A percentile compares a stretch with the other conserved stretches of the same genome.
Conservation (phyloP, 2,888 invertebrate genomes). For the Gastrophysa polygoni region DNA sequence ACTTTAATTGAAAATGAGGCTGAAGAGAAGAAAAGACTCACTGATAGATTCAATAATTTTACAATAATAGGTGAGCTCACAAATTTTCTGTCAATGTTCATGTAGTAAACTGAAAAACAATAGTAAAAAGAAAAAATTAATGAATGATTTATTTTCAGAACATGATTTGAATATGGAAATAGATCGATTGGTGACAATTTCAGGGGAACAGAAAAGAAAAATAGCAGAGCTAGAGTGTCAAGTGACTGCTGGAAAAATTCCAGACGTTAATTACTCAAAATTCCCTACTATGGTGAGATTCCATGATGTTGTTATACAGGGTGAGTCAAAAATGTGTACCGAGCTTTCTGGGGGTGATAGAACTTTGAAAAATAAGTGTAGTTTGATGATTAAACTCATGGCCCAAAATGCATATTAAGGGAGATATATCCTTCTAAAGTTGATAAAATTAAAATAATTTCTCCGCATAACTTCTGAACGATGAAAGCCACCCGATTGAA, state of each 20-base stretch:
- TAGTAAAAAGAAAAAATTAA: too few relatives aligned
- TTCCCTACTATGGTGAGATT: background rate
- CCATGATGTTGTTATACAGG: background rate
- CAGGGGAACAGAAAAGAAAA: slow-evolving; percentile 57
- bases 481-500: too few relatives aligned
- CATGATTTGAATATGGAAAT: slow-evolving; percentile 62
- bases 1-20: slow-evolving; percentile 61
- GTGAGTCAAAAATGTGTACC: too few relatives aligned
- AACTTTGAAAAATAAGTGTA: too few relatives aligned
- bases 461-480: too few relatives aligned
- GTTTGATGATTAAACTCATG: too few relatives aligned
- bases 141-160: slow-evolving; percentile 52
- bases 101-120: too few relatives aligned
- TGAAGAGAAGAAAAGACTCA: slow-evolving; percentile 64
- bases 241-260: slow-evolving; percentile 20
- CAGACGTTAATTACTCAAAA: slow-evolving; percentile 1
- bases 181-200: slow-evolving; percentile 58
- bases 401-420: too few relatives aligned
- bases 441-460: too few relatives aligned
- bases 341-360: too few relatives aligned
- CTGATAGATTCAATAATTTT: slow-evolving; percentile 64
- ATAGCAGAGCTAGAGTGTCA: slow-evolving; percentile 58
- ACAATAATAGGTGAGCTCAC: slow-evolving; percentile 66
- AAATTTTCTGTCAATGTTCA: too few relatives aligned
- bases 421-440: too few relatives aligned